phyloP scores from a whole-genome alignment of 2,113 vertebrate species.

The Pseudorhombus dupliciocellatus region DNA sequence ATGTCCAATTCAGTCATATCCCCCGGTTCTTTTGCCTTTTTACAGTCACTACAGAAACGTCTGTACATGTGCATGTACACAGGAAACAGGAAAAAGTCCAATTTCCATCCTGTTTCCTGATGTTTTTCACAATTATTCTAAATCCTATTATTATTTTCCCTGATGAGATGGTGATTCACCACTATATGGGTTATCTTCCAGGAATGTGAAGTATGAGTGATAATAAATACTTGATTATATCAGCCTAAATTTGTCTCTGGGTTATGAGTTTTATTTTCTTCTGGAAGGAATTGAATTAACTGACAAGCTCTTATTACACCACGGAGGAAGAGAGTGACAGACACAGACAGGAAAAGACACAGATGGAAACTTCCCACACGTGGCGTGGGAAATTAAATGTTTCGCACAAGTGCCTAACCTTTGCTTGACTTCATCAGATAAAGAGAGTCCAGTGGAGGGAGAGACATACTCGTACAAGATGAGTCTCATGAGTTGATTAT shows the following conservation, averaged over 20 bases:
- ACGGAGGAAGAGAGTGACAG: conserved; percentile 8
- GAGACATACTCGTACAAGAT: conserved; percentile 19
- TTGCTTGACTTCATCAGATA: conserved; percentile 19
- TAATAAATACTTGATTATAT: neutral
- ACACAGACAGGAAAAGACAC: conserved; percentile 5
- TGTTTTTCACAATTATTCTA: no score
- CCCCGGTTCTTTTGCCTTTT: no score
- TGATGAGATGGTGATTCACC: no score
- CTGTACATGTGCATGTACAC: no score
- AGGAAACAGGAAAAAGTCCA: no score
- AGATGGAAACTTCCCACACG: conserved; percentile 49
- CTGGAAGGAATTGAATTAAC: conserved; percentile 17
- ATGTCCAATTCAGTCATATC: no score
- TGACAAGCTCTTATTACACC: conserved; percentile 31
- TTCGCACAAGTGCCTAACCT: conserved; percentile 21
- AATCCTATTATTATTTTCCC: neutral
- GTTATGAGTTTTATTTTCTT: neutral
- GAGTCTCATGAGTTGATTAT: conserved; percentile 12
- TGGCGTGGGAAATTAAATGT: conserved; percentile 36
- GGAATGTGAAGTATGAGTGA: neutral
- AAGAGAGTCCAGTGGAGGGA: conserved; percentile 31
- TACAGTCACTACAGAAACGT: no score
- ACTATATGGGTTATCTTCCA: neutral
- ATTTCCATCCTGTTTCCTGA: no score
- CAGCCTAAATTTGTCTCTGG: neutral